These are phyloP conservation scores for Dendrolimus punctatus DNA, from an alignment of 1,140 invertebrate species.

Conservation along the genomic window DNA sequence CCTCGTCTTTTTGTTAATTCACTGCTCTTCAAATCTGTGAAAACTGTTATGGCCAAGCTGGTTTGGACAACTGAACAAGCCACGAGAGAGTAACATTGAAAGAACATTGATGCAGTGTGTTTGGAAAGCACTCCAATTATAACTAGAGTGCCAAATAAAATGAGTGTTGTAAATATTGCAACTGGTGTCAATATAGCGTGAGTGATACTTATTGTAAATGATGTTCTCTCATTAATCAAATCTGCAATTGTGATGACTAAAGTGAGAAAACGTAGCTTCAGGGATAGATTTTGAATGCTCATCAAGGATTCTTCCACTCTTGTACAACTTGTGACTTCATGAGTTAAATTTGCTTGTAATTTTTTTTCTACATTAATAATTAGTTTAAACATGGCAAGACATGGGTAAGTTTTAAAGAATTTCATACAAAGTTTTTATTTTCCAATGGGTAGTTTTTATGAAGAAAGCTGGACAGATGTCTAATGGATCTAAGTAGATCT, in stretches of 20 bases:
- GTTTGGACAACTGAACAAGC: conserved; percentile 29
- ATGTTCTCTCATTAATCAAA: conserved; percentile 41
- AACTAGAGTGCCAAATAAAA: conserved; percentile 32
- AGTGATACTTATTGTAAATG: conserved; percentile 26
- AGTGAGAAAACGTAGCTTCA: conserved; percentile 35
- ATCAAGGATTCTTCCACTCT: conserved; percentile 24
- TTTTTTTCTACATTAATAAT: conserved; percentile 1
- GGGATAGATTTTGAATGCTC: conserved; percentile 29
- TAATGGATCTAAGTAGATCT: too few species aligned
- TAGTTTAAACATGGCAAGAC: too few species aligned
- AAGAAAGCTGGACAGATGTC: too few species aligned
- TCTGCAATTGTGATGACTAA: conserved; percentile 46
- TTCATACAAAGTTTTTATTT: too few species aligned
- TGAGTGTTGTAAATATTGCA: conserved; percentile 37
- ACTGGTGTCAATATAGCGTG: conserved; percentile 38
- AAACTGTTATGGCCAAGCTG: conserved; percentile 31
- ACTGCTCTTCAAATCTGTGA: conserved; percentile 22
- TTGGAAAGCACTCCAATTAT: conserved; percentile 18
- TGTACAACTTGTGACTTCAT: conserved; percentile 21
- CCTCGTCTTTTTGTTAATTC: conserved; percentile 7
- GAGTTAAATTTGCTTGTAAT: not conserved
- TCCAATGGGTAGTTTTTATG: too few species aligned
- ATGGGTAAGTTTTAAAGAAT: too few species aligned
- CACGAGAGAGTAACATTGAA: conserved; percentile 39
- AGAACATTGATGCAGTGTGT: conserved; percentile 27